Conservation (phyloP, 2,888 invertebrate genomes). For the Mellilla xanthometata region DNA sequence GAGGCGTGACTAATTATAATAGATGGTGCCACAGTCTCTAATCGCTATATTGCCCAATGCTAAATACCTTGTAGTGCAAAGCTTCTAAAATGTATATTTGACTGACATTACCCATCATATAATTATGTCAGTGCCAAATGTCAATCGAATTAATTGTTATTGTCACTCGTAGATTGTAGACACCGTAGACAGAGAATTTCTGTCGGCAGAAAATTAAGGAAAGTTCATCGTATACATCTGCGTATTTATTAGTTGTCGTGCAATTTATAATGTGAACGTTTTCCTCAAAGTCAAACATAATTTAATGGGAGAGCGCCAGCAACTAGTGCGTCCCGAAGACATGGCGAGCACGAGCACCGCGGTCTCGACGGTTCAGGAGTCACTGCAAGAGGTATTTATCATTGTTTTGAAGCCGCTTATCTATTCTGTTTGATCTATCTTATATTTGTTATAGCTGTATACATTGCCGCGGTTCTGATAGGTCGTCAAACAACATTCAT, state of each 20-base stretch:
- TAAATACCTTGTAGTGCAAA: no score
- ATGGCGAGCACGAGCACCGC: conserved; percentile 77
- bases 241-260: background rate
- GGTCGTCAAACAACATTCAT: background rate
- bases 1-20: no score
- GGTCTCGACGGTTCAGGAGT: conserved; percentile 64
- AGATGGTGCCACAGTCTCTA: no score
- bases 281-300: conserved; percentile 25
- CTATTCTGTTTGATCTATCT: conserved; percentile 50
- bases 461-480: conserved; percentile 15
- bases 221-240: no score
- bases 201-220: no score
- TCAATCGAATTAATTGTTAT: no score
- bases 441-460: conserved; percentile 34
- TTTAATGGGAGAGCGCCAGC: conserved; percentile 69
- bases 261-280: conserved; percentile 47
- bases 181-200: no score
- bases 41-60: no score
- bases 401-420: conserved; percentile 45
- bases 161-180: no score
- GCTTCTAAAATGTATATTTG: no score
- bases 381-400: conserved; percentile 62
- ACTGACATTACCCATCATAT: no score
- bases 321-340: conserved; percentile 49
- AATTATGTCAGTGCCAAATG: no score